phyloP scores from a whole-genome alignment of 2,113 vertebrate species.

The Synodontis membranacea region DNA sequence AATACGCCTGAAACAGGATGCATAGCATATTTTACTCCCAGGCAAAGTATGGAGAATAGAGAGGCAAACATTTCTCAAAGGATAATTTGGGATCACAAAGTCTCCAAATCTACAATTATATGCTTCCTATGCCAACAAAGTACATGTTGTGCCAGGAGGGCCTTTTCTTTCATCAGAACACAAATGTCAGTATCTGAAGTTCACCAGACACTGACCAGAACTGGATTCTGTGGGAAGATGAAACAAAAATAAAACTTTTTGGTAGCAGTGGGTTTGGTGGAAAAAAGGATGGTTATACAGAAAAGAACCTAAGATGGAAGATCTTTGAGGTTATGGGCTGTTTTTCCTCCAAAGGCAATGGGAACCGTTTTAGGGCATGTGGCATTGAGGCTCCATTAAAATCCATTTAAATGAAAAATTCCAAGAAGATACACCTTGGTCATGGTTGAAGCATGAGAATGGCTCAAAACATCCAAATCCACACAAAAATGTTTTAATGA shows the following conservation, averaged over 20 bases:
- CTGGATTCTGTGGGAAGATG: background rate
- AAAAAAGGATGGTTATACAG: background rate
- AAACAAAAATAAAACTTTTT: background rate
- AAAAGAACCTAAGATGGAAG: background rate
- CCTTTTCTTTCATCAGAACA: background rate
- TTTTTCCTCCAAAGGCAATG: background rate
- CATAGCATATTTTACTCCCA: background rate
- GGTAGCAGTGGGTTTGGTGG: background rate
- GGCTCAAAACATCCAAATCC: background rate
- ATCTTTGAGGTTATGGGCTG: too few relatives aligned
- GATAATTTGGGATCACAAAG: background rate
- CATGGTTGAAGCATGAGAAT: background rate
- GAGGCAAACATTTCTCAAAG: background rate
- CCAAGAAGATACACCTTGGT: background rate
- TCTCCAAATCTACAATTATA: background rate
- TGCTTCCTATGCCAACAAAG: background rate
- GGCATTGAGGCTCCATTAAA: background rate
- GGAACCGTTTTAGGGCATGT: background rate
- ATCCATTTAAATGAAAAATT: background rate
- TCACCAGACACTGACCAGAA: background rate
- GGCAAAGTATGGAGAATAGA: background rate
- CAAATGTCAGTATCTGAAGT: background rate
- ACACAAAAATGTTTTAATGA: background rate
- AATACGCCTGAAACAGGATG: background rate
- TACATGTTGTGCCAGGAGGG: background rate